Conservation (phyloP, 2,888 invertebrate species). For the Ichneumoninae sp. region DNA sequence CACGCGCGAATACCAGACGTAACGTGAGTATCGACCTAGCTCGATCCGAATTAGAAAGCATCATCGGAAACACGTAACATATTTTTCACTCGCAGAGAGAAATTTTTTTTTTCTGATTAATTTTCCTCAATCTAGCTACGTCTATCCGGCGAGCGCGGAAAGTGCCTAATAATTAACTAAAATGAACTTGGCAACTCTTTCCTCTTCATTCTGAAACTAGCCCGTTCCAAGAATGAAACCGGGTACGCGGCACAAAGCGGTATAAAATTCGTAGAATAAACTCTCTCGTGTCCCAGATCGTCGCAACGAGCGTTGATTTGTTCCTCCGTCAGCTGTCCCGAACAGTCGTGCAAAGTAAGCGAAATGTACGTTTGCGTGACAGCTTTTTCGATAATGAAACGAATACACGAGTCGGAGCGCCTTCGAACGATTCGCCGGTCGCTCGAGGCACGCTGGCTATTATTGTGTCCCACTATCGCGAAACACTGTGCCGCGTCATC, state of each 20-base stretch:
- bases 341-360: neutral
- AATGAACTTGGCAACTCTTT: constrained; percentile 59
- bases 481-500: constrained; percentile 26
- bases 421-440: constrained; percentile 23
- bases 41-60: constrained; percentile 63
- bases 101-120: neutral
- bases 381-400: constrained; percentile 22
- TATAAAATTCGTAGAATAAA: constrained; percentile 40
- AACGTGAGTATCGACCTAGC: constrained; percentile 63
- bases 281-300: constrained; percentile 39
- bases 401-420: neutral
- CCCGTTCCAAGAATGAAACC: constrained; percentile 57
- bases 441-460: constrained; percentile 9
- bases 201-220: neutral
- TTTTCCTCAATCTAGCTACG: neutral
- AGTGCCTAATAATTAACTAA: constrained; percentile 15
- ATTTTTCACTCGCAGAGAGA: neutral
- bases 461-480: constrained; percentile 9
- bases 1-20: constrained; percentile 53
- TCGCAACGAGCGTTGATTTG: constrained; percentile 30
- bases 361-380: neutral
- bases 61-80: constrained; percentile 30
- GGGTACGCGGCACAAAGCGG: constrained; percentile 9
- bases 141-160: constrained; percentile 24
- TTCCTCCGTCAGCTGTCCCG: constrained; percentile 41